These are phyloP conservation scores for Istiophorus platypterus DNA, from an alignment of 2,113 vertebrate genomes.

Conservation along the genomic window DNA sequence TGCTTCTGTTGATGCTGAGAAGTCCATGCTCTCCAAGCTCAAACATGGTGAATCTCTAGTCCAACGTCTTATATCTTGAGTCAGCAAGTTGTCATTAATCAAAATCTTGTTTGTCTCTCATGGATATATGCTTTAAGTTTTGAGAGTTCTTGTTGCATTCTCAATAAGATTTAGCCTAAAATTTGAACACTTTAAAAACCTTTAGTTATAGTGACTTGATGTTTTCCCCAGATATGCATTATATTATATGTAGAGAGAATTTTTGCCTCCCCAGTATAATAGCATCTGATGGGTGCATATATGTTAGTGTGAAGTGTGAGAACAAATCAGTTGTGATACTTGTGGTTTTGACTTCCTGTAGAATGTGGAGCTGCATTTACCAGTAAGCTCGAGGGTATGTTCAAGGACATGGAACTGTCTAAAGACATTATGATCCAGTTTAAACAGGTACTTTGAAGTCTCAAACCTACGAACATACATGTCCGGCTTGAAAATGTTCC, in stretches of 20 bases:
- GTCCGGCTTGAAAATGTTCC: not conserved
- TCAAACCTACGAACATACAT: not conserved
- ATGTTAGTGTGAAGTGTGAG: not conserved
- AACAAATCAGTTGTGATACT: slow-evolving; percentile 25
- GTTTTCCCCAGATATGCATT: not conserved
- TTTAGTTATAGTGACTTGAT: not conserved
- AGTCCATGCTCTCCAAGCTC: slow-evolving; percentile 99
- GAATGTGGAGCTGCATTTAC: slow-evolving; percentile 99
- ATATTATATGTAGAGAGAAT: not conserved
- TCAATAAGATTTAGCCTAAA: too few relatives aligned
- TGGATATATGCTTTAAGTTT: not conserved
- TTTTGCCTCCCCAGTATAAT: not conserved
- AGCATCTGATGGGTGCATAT: not conserved
- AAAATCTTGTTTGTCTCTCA: not conserved
- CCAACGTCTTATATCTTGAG: not conserved
- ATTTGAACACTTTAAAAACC: not conserved
- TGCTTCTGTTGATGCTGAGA: slow-evolving; percentile 98
- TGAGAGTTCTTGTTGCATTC: too few relatives aligned
- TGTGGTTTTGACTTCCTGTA: slow-evolving; percentile 69
- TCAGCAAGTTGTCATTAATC: not conserved
- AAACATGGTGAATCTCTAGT: slow-evolving; percentile 90
- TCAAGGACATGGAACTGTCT: slow-evolving; percentile 99
- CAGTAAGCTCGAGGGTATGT: slow-evolving; percentile 99
- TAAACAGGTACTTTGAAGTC: slow-evolving; percentile 87
- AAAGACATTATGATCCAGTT: slow-evolving; percentile 99